Evolutionary conservation across 1,140 invertebrate species (phyloP), one percentile per base, ranked within the genome.

Genomic region (Aphis craccivora): DNA sequence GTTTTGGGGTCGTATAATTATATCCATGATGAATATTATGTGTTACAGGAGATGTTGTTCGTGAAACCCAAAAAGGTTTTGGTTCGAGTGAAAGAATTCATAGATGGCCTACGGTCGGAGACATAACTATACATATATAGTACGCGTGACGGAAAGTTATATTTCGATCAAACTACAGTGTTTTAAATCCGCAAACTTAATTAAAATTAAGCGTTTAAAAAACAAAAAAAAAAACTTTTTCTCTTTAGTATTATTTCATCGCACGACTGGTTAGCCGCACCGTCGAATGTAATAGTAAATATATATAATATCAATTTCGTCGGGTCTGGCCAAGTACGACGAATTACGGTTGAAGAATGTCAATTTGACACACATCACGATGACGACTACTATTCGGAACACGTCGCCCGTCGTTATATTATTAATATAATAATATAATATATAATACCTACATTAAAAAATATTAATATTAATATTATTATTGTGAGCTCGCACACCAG

Each of bases 41-140:
- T 60, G 25, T 91, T 81, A 45, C 90, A 92, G 90, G 90, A 92
- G 51, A 30, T 92, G 18, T 83, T 92, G 45, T 92, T 92, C 48
- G 76, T 92, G 20, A 92, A 92, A 40, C 67, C 90, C 40, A 92
- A 92, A 76, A 51, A 92, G 14, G 67, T 92, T 83, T 48, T 92
- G 43, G 3, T 92, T 23, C 45, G 35, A 81, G 90, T 83, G 76
- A 40, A 92, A n/a, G 90, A 81, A 35, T 92, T 92, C 11, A n/a
- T 83, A 30, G 43, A 92, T 35, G 40, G n/a, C 14, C n/a, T 92
- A 76, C 90, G 67, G 45, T 20, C 67, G 55, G 51, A 60, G 25
- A 23, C 25, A 25, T 22, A 6, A 5, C 37, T 40, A 40, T 40
- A 40, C 37, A 40, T 18, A 6, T 18, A 76, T 76, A 76, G 30